Evolutionary conservation across 2,888 invertebrate species (phyloP).

Genomic region (Coelinius sp.): DNA sequence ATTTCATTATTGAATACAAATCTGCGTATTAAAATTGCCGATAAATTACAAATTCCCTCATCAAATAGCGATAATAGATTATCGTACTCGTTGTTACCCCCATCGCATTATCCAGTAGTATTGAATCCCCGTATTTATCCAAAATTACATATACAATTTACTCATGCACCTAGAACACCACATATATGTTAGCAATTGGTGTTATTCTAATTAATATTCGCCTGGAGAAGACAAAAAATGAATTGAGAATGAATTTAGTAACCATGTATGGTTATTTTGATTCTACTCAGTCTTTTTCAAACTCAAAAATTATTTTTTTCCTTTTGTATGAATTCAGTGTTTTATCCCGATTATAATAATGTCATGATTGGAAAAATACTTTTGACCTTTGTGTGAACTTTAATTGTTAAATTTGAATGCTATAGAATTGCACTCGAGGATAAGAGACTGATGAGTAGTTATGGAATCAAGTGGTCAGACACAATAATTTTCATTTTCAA

Average conservation of each 20-base stretch:
- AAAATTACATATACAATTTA: constrained; percentile 68
- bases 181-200: constrained; percentile 64
- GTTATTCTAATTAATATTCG: background rate
- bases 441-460: background rate
- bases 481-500: too few relatives aligned
- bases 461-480: too few relatives aligned
- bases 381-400: background rate
- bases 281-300: too few relatives aligned
- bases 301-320: too few relatives aligned
- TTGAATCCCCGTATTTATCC: constrained; percentile 69
- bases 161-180: constrained; percentile 67
- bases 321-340: too few relatives aligned
- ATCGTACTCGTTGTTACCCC: constrained; percentile 62
- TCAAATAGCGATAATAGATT: constrained; percentile 56
- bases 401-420: background rate
- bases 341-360: too few relatives aligned
- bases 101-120: constrained; percentile 67
- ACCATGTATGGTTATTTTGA: background rate
- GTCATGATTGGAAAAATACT: background rate
- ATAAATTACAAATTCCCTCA: constrained; percentile 42
- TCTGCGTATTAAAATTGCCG: constrained; percentile 38
- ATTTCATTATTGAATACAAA: background rate
- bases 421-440: background rate
- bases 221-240: background rate
- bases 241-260: background rate